Conservation (phyloP, 2,797 vertebrate species). For the Rallus crepitans region DNA sequence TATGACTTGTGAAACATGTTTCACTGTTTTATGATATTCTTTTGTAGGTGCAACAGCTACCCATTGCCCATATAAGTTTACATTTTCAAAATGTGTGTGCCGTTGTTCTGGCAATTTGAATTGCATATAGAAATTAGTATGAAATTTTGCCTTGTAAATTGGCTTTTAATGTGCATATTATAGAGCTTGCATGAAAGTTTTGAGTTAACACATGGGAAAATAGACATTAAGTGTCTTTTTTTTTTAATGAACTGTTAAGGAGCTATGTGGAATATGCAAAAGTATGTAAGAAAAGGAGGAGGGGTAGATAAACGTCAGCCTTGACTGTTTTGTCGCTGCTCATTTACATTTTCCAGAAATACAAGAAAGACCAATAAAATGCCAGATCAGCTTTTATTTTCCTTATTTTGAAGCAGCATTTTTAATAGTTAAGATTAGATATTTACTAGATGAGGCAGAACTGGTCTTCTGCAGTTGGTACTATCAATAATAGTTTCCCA, state of each 20-base stretch:
- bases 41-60: background rate
- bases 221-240: background rate
- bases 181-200: background rate
- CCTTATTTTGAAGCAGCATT: background rate
- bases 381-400: background rate
- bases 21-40: background rate
- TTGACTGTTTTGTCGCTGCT: background rate
- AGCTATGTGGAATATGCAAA: background rate
- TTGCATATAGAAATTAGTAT: background rate
- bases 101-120: constrained; percentile 25
- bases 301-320: background rate
- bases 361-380: background rate
- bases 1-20: background rate
- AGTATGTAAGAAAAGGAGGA: background rate
- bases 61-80: background rate
- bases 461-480: background rate
- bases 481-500: background rate
- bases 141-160: constrained; percentile 54
- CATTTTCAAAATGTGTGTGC: background rate
- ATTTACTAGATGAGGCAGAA: background rate
- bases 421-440: background rate
- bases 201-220: background rate
- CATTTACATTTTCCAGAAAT: background rate
- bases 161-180: background rate
- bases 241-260: background rate